Base-by-base conservation (phyloP, 2,888 invertebrate species). In the Anagyrus pseudococci region DNA sequence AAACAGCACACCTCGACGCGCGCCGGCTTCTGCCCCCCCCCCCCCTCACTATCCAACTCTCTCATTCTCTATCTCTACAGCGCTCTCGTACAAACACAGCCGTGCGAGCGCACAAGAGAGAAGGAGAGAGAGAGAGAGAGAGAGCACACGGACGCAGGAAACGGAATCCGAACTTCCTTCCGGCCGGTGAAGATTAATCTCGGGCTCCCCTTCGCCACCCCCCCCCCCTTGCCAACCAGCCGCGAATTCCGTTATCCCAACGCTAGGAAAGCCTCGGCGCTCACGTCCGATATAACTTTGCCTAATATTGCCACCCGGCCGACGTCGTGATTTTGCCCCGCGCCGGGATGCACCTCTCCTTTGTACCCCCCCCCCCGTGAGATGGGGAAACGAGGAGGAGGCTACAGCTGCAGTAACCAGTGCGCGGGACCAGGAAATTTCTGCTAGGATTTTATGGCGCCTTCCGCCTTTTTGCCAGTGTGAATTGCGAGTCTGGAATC, bases 161-260 rank as follows among this genome's bases (percentile, higher is more conserved):
- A 75, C 76, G 75, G 74, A 77, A 76, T 77, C 70, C 71, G 53
- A 76, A 75, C 75, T 77, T 77, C 76, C 78, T 78, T 77, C 75
- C 76, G 72, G 67, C 66, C 68, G 68, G 70, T 68, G 69, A 74
- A 77, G 78, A 78, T 80, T 79, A 43, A 77, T 78, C 72, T 71
- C 68, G 64, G 57, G 33, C n/a, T n/a, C n/a, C n/a, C n/a, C n/a
- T n/a, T 65, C 60, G 66, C 19, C 63, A 63, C 63, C 63, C 59
- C 29, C 25, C 44, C 43, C 44, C 26, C 49, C 50, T 62, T 52
- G 52, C 48, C n/a, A n/a, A n/a, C n/a, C n/a, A 19, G 33, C 47
- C 47, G 43, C 58, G 62, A 66, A 69, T 69, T 68, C 65, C 67
- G 69, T 67, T 64, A 58, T 55, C 29, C 58, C 25, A 49, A 40